Base-by-base conservation (phyloP, 1,140 invertebrate genomes). In the Hirudo medicinalis region DNA sequence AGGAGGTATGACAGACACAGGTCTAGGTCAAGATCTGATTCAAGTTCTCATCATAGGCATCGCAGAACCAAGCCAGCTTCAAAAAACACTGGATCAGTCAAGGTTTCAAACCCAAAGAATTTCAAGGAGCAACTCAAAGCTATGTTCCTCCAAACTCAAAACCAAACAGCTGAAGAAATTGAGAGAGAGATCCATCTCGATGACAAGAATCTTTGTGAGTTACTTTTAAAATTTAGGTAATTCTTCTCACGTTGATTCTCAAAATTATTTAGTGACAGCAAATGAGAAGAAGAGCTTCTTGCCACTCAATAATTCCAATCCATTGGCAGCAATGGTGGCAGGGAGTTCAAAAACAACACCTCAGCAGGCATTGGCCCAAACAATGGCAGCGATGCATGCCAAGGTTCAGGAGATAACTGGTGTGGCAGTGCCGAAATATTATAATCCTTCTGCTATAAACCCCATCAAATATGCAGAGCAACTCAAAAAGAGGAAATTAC, bases 401-500 rank as follows among this genome's bases (percentile, higher is more conserved):
- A 79, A 80, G 77, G 79, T 79, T 22, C 79, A 81, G 74, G 80
- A 81, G 69, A 73, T 81, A 53, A 81, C 80, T 32, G 80, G 80
- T 25, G 77, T 82, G 17, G 76, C 77, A 54, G 79, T 78, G 13
- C 85, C 85, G 0, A 85, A 89, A 74, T 93, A 90, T 81, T 92
- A 91, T 76, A 92, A 91, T 82, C 89, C 91, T 19, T 80, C 86
- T 4, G 87, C 88, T 27, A 87, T 90, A 11, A 89, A 90, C 76
- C 87, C 90, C 66, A 86, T 88, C 60, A 90, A 91, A 76, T 91
- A 92, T 79, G 89, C 91, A 20, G 90, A 94, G 76, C 87, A 91
- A 81, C 88, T 91, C 66, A 89, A 94, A 77, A 93, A 94, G 79
- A 85, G 92, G 67, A 94, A 94, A 82, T 82, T 93, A 22, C 81